Conservation (phyloP, 2,797 vertebrate species). For the Peromyscus attwateri region DNA sequence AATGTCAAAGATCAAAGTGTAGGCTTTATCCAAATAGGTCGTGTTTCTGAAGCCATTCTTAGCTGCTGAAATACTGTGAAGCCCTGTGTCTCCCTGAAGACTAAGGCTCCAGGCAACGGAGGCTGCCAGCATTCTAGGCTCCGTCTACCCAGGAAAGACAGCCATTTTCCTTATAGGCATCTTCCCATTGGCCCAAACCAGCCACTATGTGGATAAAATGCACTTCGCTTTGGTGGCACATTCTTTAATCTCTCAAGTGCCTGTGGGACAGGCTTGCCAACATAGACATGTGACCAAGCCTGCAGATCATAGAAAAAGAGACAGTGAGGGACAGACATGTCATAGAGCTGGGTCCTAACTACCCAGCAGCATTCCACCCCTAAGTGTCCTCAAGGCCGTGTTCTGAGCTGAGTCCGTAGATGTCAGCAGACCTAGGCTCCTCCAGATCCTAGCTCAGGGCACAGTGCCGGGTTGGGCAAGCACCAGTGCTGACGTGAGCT, state of each 20-base stretch:
- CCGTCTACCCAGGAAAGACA: neutral
- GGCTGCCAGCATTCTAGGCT: neutral
- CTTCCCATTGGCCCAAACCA: neutral
- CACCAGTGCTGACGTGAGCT: neutral
- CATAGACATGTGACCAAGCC: neutral
- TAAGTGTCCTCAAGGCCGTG: neutral
- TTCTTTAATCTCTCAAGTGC: neutral
- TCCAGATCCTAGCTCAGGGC: neutral
- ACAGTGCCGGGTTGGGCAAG: neutral
- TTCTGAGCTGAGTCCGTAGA: accelerated
- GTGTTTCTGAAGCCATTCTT: neutral
- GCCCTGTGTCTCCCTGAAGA: neutral
- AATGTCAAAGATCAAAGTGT: neutral
- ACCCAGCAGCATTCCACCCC: neutral
- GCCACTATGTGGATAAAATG: neutral
- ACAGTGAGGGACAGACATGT: neutral
- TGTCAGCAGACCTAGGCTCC: neutral
- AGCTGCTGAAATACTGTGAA: neutral
- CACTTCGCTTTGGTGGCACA: neutral
- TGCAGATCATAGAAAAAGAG: neutral
- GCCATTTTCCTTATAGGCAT: neutral
- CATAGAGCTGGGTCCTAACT: neutral
- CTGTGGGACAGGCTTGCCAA: neutral
- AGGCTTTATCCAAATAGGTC: neutral
- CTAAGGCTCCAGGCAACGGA: no score